Conservation (phyloP, 2,888 invertebrate species). For the Entomobrya multifasciata region DNA sequence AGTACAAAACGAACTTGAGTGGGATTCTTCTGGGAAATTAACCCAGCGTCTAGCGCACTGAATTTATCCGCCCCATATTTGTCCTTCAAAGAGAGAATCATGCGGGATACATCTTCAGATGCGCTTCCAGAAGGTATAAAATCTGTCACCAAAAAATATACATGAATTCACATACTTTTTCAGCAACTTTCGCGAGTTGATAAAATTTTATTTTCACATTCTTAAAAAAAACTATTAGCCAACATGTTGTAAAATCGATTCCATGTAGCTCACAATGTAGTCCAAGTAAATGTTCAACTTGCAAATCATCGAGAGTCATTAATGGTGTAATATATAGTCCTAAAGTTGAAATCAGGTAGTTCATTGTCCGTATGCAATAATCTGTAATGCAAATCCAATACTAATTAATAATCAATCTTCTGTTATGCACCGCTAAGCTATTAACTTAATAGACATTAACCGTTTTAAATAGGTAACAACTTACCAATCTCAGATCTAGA, state of each 20-base stretch:
- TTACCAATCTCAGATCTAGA: too few species aligned
- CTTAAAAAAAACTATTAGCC: neutral
- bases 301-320: neutral
- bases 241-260: constrained; percentile 35
- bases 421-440: too few species aligned
- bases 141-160: constrained; percentile 27
- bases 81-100: constrained; percentile 43
- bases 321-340: neutral
- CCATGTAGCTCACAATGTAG: constrained; percentile 40
- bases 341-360: constrained; percentile 34
- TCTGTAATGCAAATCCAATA: constrained; percentile 14
- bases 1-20: constrained; percentile 34
- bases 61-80: constrained; percentile 38
- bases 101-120: constrained; percentile 22
- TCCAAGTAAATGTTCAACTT: neutral
- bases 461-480: too few species aligned
- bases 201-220: too few species aligned
- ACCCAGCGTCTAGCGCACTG: neutral
- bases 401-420: neutral
- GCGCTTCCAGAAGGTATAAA: constrained; percentile 23
- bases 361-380: constrained; percentile 12
- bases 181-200: too few species aligned
- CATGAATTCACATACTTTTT: neutral
- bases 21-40: constrained; percentile 22
- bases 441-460: too few species aligned